These are phyloP conservation scores for Proales similis DNA, from an alignment of 1,140 invertebrate species.

Conservation along the genomic window DNA sequence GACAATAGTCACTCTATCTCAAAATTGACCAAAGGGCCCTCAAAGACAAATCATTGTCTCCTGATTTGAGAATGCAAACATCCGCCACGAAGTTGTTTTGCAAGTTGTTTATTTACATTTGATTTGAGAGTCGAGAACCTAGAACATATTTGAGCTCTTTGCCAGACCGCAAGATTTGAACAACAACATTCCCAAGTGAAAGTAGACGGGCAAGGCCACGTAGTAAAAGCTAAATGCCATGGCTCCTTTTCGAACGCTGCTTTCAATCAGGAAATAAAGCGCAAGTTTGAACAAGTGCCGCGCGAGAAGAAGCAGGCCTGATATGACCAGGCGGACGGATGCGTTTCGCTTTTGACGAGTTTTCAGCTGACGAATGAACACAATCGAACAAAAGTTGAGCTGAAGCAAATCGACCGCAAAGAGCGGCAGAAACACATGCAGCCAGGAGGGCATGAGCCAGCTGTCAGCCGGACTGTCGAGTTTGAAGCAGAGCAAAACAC, in stretches of 20 bases:
- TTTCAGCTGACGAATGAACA: conserved; percentile 17
- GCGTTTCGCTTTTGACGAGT: conserved; percentile 5
- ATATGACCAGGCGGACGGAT: not conserved
- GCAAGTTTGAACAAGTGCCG: conserved; percentile 12
- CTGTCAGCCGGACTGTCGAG: not conserved
- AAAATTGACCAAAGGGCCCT: not conserved
- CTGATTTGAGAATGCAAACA: not conserved
- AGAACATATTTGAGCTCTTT: conserved; percentile 4
- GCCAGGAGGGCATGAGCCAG: conserved; percentile 4
- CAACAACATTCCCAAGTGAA: conserved; percentile 30
- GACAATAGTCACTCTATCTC: not conserved
- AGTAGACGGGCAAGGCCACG: conserved; percentile 11
- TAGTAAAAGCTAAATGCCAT: conserved; percentile 5
- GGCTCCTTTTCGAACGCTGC: not conserved
- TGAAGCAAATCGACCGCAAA: conserved; percentile 30
- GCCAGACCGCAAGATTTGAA: conserved; percentile 24
- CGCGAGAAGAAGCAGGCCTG: not conserved
- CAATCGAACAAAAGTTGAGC: conserved; percentile 23
- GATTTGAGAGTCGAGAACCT: not conserved
- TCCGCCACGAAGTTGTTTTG: not conserved
- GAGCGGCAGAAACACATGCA: conserved; percentile 29
- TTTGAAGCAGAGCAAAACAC: conserved; percentile 12
- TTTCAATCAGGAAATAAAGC: not conserved
- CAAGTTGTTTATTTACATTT: not conserved
- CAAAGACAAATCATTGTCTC: not conserved